These are phyloP conservation scores for Isaurus tuberculatus DNA, from an alignment of 92 coral and sea anemone species.

Conservation along the genomic window DNA sequence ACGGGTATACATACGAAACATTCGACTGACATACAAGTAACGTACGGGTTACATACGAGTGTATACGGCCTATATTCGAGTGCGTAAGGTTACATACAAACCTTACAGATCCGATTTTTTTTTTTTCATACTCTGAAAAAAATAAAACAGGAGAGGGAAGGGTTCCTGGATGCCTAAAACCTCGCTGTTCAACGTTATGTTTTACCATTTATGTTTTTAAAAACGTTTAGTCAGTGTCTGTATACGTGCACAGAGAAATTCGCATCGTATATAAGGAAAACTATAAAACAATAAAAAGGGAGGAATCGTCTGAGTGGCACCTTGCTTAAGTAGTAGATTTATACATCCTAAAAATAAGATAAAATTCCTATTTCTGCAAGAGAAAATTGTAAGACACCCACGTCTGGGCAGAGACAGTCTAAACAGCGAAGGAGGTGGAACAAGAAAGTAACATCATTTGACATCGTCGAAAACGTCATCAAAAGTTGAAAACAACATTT, in stretches of 20 bases:
- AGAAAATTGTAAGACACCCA: conserved; percentile 1
- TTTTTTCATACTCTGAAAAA: too few species aligned
- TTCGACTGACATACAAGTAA: background rate
- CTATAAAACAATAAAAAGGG: background rate
- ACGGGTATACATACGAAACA: background rate
- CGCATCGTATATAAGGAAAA: background rate
- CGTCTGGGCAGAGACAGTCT: background rate
- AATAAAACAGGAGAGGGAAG: too few species aligned
- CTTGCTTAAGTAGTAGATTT: background rate
- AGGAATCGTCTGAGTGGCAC: background rate
- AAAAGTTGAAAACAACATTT: background rate
- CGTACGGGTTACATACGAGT: background rate
- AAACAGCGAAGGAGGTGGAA: background rate
- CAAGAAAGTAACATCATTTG: background rate
- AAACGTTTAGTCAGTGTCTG: background rate
- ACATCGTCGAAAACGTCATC: background rate
- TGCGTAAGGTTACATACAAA: background rate
- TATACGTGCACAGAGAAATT: conserved; percentile 11
- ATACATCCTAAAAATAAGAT: background rate
- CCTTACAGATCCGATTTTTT: background rate
- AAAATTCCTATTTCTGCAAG: conserved; percentile 2
- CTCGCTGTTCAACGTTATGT: too few species aligned
- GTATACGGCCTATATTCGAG: too few species aligned
- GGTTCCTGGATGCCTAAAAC: background rate
- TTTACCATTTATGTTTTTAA: too few species aligned